Conservation (phyloP, 1,140 invertebrate genomes). For the Tyrophagus putrescentiae region DNA sequence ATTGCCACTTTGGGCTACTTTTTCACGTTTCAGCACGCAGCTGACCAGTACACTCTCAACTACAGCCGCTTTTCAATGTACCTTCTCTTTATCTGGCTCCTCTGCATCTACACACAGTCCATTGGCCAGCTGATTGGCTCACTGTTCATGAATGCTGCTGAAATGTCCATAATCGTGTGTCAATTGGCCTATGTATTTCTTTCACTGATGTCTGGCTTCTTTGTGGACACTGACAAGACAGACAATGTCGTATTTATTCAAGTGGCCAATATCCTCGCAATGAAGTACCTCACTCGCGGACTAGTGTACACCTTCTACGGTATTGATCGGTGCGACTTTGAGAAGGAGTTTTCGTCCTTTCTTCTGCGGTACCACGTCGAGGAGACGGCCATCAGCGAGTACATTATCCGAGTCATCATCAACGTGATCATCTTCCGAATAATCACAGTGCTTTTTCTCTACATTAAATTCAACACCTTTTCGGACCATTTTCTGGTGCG, state of each 20-base stretch:
- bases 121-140: neutral
- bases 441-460: neutral
- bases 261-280: neutral
- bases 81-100: neutral
- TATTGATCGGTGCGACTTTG: neutral
- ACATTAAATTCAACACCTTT: constrained; percentile 1
- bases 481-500: neutral
- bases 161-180: neutral
- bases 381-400: neutral
- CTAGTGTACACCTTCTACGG: neutral
- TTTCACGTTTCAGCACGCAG: neutral
- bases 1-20: neutral
- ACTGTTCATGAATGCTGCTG: neutral
- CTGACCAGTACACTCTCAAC: neutral
- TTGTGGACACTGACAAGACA: neutral
- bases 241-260: neutral
- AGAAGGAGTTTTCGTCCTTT: neutral
- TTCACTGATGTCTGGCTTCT: neutral
- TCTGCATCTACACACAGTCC: neutral
- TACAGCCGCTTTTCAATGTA: neutral
- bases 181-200: neutral
- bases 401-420: neutral
- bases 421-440: neutral
- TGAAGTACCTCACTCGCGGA: neutral
- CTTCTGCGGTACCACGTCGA: neutral